phyloP scores from a whole-genome alignment of 2,113 vertebrate species.

The Sialia sialis region DNA sequence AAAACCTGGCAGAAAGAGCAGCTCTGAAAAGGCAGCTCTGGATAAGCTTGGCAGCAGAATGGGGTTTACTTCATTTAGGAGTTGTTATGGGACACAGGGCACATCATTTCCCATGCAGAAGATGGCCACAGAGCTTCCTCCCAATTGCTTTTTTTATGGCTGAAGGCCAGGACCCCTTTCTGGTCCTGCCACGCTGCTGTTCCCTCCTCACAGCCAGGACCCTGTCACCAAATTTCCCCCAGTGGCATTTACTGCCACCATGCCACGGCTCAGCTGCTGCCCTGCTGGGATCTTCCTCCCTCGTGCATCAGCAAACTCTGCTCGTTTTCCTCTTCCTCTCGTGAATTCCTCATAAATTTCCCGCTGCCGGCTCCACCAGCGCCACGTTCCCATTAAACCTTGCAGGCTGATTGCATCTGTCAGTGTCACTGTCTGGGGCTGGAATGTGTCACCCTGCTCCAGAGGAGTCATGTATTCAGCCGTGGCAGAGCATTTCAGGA shows the following conservation, averaged over 20 bases:
- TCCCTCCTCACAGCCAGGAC: neutral
- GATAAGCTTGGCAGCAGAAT: neutral
- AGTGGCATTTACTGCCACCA: neutral
- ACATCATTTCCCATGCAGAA: neutral
- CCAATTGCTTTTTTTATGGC: neutral
- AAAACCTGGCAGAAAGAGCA: rapidly evolving
- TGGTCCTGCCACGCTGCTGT: neutral
- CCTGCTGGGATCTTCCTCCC: neutral
- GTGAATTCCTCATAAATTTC: neutral
- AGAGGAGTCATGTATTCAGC: conserved; percentile 19
- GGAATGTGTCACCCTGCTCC: conserved; percentile 53
- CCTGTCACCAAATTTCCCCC: neutral
- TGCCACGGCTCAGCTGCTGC: neutral
- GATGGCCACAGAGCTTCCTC: neutral
- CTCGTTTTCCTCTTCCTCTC: neutral
- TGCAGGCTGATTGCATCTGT: conserved; percentile 36
- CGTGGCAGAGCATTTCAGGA: conserved; percentile 56
- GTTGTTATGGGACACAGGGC: neutral
- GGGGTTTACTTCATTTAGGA: neutral
- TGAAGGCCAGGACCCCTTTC: neutral
- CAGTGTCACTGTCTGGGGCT: conserved; percentile 54
- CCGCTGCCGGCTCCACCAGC: neutral
- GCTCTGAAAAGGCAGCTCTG: neutral
- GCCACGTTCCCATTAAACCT: neutral
- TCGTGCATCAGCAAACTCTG: rapidly evolving